Evolutionary conservation across 1,140 invertebrate species (phyloP).

Genomic region (Anthonomus grandis): DNA sequence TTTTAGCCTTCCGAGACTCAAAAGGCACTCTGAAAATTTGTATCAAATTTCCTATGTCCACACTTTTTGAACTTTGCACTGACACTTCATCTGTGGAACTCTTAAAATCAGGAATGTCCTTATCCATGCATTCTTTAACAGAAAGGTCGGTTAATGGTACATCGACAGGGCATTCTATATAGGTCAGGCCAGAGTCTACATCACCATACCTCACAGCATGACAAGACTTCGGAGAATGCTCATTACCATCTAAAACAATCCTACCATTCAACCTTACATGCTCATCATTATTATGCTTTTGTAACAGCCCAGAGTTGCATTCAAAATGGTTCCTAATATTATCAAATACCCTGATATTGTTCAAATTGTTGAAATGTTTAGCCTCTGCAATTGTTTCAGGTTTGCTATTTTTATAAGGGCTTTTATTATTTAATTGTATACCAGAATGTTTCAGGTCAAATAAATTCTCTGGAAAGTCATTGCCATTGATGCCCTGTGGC

Average conservation of each 20-base stretch:
- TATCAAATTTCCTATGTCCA: constrained; percentile 44
- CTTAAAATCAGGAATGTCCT: constrained; percentile 1
- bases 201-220: constrained; percentile 27
- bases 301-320: constrained; percentile 4
- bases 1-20: constrained; percentile 36
- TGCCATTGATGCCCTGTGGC: constrained; percentile 38
- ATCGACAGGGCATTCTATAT: constrained; percentile 43
- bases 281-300: constrained; percentile 13
- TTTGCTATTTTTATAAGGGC: constrained; percentile 9
- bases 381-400: constrained; percentile 14
- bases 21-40: constrained; percentile 43
- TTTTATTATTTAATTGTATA: constrained; percentile 18
- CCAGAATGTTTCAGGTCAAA: constrained; percentile 21
- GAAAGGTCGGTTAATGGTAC: constrained; percentile 27
- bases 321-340: constrained; percentile 20
- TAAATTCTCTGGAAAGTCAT: constrained; percentile 31
- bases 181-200: constrained; percentile 28
- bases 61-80: constrained; percentile 53
- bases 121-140: not conserved
- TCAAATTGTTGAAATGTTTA: constrained; percentile 35
- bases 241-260: constrained; percentile 22
- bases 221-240: constrained; percentile 17
- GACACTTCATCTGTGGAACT: constrained; percentile 54
- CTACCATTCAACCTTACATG: constrained; percentile 12
- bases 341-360: constrained; percentile 41